Evolutionary conservation across 1,140 invertebrate genomes (phyloP).

Genomic region (Brachionus calyciflorus): DNA sequence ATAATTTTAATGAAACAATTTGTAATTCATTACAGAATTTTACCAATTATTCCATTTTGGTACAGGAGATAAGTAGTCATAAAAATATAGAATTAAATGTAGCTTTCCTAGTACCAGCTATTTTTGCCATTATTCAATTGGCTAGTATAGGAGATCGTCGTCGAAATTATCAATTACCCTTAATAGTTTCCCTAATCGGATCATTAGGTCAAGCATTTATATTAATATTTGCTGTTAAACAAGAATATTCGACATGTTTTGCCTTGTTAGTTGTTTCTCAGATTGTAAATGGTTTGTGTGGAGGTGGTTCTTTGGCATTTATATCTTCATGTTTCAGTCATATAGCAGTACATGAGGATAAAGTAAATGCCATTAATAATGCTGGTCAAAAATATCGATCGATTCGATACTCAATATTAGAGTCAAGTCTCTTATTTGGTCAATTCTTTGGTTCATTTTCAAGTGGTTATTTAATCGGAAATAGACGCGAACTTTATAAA

Average conservation of each 20-base stretch:
- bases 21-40: not conserved
- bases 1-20: conserved; percentile 10
- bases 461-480: conserved; percentile 25
- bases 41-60: not conserved
- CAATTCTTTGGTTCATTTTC: conserved; percentile 43
- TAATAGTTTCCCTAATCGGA: conserved; percentile 1
- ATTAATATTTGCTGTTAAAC: conserved; percentile 19
- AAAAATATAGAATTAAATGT: conserved; percentile 12
- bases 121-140: conserved; percentile 29
- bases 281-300: conserved; percentile 21
- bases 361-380: not conserved
- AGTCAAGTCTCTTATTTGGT: conserved; percentile 16
- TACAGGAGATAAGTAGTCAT: conserved; percentile 35
- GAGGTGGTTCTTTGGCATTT: conserved; percentile 40
- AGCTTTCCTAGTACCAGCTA: conserved; percentile 23
- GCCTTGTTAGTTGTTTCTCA: not conserved
- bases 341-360: conserved; percentile 11
- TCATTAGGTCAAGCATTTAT: conserved; percentile 34
- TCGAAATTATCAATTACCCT: conserved; percentile 19
- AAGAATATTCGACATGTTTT: not conserved
- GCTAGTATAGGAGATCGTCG: conserved; percentile 28
- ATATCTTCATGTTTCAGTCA: conserved; percentile 43
- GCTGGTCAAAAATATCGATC: conserved; percentile 10
- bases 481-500: not conserved
- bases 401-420: conserved; percentile 24